phyloP scores from a whole-genome alignment of 2,113 vertebrate genomes.

The Silurus glanis region DNA sequence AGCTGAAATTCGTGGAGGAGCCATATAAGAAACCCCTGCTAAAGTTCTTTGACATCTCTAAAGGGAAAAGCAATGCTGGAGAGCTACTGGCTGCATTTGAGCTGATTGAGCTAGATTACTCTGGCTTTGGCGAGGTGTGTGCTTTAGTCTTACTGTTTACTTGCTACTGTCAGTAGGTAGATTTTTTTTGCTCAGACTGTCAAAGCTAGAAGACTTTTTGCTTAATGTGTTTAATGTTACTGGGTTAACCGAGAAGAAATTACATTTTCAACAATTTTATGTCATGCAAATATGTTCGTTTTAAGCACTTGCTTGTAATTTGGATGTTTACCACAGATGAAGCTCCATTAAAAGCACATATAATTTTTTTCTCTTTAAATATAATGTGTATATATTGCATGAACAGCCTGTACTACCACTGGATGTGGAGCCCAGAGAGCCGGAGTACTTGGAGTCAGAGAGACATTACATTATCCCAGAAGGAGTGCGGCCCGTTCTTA shows the following conservation, averaged over 20 bases:
- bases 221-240: neutral
- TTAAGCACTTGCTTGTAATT: neutral
- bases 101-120: constrained; percentile 88
- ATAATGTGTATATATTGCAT: constrained; percentile 1
- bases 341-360: neutral
- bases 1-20: constrained; percentile 81
- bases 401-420: constrained; percentile 78
- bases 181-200: neutral
- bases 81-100: constrained; percentile 89
- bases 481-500: constrained; percentile 81
- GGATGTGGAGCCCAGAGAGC: constrained; percentile 80
- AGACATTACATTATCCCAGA: constrained; percentile 80
- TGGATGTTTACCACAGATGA: neutral
- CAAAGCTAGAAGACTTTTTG: neutral
- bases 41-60: constrained; percentile 83
- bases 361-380: neutral
- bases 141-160: neutral
- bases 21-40: constrained; percentile 77
- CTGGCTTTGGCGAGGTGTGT: constrained; percentile 83
- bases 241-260: neutral
- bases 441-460: constrained; percentile 67
- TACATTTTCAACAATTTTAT: neutral
- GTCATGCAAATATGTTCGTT: neutral
- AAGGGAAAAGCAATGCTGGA: constrained; percentile 74
- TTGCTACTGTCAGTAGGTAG: neutral